Conservation (phyloP, 2,113 vertebrate genomes). For the Ciconia stormi region DNA sequence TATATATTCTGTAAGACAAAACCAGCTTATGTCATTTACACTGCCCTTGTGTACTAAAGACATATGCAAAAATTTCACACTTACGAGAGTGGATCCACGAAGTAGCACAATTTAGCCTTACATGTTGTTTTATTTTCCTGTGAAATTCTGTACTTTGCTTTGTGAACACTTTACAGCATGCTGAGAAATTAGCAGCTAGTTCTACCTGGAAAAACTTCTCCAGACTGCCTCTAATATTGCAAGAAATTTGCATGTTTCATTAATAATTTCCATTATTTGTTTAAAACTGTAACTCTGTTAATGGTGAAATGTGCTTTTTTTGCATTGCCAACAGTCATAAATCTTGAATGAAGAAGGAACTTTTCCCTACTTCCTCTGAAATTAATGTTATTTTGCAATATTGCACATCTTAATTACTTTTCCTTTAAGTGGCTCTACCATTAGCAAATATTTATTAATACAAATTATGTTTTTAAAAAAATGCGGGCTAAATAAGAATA, state of each 20-base stretch:
- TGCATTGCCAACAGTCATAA: background rate
- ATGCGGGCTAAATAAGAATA: background rate
- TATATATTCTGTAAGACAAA: background rate
- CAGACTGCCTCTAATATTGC: background rate
- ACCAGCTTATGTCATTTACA: background rate
- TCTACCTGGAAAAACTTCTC: background rate
- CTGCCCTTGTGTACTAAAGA: background rate
- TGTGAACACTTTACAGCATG: background rate
- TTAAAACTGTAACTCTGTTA: background rate
- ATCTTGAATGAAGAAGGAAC: background rate
- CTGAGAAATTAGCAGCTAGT: background rate
- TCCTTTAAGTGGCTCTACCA: background rate
- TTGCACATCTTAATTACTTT: background rate
- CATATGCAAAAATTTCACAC: background rate
- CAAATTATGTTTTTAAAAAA: background rate
- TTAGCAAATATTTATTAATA: background rate
- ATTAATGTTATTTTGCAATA: background rate
- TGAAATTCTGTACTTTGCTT: background rate
- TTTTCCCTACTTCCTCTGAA: background rate
- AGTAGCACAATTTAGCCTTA: background rate
- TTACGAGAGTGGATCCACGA: background rate
- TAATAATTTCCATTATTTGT: background rate
- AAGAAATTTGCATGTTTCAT: background rate
- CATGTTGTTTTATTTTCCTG: background rate
- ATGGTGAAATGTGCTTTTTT: background rate